These are phyloP conservation scores for Drosophila aff. DNA, from an alignment of 1,140 invertebrate species.

Conservation along the genomic window DNA sequence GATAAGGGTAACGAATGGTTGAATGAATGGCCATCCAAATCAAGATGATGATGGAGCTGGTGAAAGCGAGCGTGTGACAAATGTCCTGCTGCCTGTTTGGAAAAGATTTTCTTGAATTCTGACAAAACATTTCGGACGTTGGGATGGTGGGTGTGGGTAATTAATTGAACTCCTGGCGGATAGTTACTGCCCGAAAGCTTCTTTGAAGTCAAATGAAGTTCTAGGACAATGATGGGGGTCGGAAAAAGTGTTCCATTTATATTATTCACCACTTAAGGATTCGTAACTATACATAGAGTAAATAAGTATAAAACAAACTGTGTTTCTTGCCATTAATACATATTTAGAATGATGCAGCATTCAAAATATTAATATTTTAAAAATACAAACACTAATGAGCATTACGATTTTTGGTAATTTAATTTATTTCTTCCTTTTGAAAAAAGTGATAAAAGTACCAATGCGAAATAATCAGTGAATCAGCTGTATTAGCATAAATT, in stretches of 20 bases:
- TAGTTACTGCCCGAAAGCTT: constrained; percentile 11
- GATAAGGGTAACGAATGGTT: constrained; percentile 47
- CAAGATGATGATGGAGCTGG: constrained; percentile 71
- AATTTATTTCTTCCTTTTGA: no score
- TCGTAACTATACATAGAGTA: background rate
- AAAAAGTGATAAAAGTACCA: no score
- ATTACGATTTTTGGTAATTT: no score
- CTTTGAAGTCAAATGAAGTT: constrained; percentile 34
- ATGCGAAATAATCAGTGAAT: background rate
- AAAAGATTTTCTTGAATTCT: constrained; percentile 73
- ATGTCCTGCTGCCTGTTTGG: constrained; percentile 57
- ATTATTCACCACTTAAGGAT: background rate
- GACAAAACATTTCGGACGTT: constrained; percentile 44
- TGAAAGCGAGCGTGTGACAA: constrained; percentile 81
- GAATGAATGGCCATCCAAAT: constrained; percentile 49
- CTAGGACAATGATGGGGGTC: background rate
- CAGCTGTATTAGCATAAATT: background rate
- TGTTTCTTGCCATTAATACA: no score
- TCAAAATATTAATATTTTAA: background rate
- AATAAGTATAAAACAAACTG: no score
- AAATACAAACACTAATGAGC: background rate
- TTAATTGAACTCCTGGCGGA: constrained; percentile 59
- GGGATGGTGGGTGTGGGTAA: constrained; percentile 39
- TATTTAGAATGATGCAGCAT: background rate
- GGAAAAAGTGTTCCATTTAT: background rate